Conservation (phyloP, 2,888 invertebrate species). For the Tenthredo notha region DNA sequence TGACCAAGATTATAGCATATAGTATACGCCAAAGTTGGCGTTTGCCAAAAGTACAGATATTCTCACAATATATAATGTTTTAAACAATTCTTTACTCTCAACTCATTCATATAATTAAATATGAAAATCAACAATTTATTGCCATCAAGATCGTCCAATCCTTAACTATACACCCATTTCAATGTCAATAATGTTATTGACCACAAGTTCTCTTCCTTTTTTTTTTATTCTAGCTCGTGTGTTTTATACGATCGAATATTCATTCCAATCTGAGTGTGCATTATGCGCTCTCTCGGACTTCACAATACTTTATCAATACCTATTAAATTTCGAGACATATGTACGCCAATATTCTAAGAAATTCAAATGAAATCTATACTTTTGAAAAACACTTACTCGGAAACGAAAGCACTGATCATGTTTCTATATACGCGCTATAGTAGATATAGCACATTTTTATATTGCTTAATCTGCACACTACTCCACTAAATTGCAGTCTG, state of each 20-base stretch:
- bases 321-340: neutral
- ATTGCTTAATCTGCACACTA: conserved; percentile 49
- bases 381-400: conserved; percentile 43
- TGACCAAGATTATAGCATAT: conserved; percentile 39
- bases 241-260: neutral
- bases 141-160: neutral
- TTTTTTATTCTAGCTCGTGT: neutral
- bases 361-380: conserved; percentile 27
- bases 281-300: neutral
- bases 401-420: conserved; percentile 41
- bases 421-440: conserved; percentile 12
- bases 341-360: neutral
- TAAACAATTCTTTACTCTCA: neutral
- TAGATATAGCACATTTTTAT: conserved; percentile 34
- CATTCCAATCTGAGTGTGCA: neutral
- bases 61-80: neutral
- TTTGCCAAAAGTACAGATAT: conserved; percentile 49
- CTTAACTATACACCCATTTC: neutral
- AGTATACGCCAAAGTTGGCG: conserved; percentile 37
- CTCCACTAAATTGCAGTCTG: conserved; percentile 37
- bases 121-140: conserved; percentile 25
- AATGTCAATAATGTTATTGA: neutral
- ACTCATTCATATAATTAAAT: neutral
- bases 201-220: neutral
- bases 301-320: neutral